A percentile compares a stretch with the other conserved stretches of the same genome.
phyloP scores from a whole-genome alignment of 2,113 vertebrate species.

The Pygoscelis antarcticus region DNA sequence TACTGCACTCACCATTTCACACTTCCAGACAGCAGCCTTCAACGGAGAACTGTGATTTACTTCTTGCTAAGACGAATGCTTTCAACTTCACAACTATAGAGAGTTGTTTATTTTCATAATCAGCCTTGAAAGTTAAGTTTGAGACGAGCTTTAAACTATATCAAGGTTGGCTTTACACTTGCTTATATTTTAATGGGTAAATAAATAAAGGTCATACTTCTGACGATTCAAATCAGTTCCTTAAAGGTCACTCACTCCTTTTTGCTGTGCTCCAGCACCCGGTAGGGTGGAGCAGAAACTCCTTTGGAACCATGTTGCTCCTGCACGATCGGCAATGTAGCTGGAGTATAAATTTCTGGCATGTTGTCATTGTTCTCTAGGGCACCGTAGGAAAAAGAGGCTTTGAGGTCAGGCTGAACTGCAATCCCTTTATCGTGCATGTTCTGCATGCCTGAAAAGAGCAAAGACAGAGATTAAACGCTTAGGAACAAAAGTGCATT shows the following conservation, averaged over 20 bases:
- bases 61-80: background rate
- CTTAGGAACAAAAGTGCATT: background rate
- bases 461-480: background rate
- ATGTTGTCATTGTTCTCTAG: slow-evolving; percentile 87
- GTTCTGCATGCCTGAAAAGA: slow-evolving; percentile 84
- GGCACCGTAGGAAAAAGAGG: slow-evolving; percentile 92
- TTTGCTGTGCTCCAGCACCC: slow-evolving; percentile 78
- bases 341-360: slow-evolving; percentile 78
- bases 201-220: slow-evolving; percentile 37
- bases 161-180: background rate
- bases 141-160: background rate
- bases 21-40: background rate
- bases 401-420: slow-evolving; percentile 88
- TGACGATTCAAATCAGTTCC: background rate
- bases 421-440: slow-evolving; percentile 88
- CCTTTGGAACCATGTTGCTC: slow-evolving; percentile 69
- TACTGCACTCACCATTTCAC: background rate
- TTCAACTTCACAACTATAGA: background rate
- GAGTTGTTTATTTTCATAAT: background rate
- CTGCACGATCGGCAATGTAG: slow-evolving; percentile 75
- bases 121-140: slow-evolving; percentile 24
- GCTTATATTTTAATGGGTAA: background rate
- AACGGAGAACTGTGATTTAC: background rate
- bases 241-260: slow-evolving; percentile 69
- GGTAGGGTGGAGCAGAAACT: slow-evolving; percentile 60